These are phyloP conservation scores for Amaurobius ferox DNA, from an alignment of 2,888 invertebrate genomes.

Conservation along the genomic window DNA sequence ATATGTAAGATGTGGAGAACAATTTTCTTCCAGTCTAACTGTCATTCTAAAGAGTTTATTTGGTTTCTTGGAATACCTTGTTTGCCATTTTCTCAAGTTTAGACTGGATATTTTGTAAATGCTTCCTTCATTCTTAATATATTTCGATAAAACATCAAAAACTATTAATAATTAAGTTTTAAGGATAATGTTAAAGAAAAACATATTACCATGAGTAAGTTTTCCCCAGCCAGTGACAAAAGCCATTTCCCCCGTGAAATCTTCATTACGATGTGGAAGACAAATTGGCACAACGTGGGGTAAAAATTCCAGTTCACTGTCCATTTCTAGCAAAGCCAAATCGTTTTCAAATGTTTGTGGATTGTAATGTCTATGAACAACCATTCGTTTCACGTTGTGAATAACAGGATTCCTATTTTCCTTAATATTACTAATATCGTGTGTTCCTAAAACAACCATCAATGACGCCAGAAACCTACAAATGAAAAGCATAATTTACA, in stretches of 20 bases:
- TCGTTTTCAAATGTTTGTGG: conserved; percentile 95
- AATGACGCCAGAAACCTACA: conserved; percentile 89
- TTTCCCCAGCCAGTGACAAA: conserved; percentile 96
- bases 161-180: too few relatives aligned
- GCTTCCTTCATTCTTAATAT: too few relatives aligned
- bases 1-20: too few relatives aligned
- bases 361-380: conserved; percentile 92
- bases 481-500: too few relatives aligned
- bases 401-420: conserved; percentile 84
- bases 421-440: conserved; percentile 86
- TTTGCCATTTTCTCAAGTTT: too few relatives aligned
- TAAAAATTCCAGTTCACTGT: conserved; percentile 88
- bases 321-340: conserved; percentile 89
- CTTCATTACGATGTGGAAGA: conserved; percentile 83
- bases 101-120: too few relatives aligned
- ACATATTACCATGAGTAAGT: conserved; percentile 83
- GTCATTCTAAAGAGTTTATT: too few relatives aligned
- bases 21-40: too few relatives aligned
- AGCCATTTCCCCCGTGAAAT: conserved; percentile 90
- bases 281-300: conserved; percentile 95
- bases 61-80: too few relatives aligned
- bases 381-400: conserved; percentile 89
- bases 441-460: conserved; percentile 93
- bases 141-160: too few relatives aligned
- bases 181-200: too few relatives aligned